A percentile compares a stretch with the other conserved stretches of the same genome.
These are phyloP conservation scores for Hypomesus transpacificus DNA, from an alignment of 2,113 vertebrate genomes.

Conservation along the genomic window DNA sequence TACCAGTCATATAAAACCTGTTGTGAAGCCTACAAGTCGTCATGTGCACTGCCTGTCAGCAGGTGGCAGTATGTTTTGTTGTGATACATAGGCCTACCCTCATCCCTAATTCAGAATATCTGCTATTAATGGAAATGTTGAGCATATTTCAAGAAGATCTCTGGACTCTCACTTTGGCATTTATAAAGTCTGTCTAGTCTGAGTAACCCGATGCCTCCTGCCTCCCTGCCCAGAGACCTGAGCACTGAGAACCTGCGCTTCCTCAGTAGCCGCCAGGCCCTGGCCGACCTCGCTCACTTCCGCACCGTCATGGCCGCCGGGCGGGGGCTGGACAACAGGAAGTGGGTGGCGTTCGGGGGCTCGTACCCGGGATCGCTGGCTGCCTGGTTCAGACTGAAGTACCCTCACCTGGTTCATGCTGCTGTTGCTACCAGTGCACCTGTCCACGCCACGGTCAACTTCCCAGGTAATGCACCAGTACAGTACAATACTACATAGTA, in stretches of 20 bases:
- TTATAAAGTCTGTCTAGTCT: background rate
- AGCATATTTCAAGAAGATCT: too few relatives aligned
- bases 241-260: slow-evolving; percentile 56
- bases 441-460: slow-evolving; percentile 62
- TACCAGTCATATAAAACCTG: too few relatives aligned
- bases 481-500: background rate
- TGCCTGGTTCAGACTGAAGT: slow-evolving; percentile 70
- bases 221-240: slow-evolving; percentile 53
- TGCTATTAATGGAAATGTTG: too few relatives aligned
- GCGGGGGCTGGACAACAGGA: slow-evolving; percentile 49
- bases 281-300: slow-evolving; percentile 71
- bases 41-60: too few relatives aligned
- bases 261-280: slow-evolving; percentile 67
- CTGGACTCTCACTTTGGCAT: too few relatives aligned
- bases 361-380: slow-evolving; percentile 69
- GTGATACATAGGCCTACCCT: too few relatives aligned
- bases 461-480: slow-evolving; percentile 55
- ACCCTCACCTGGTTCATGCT: slow-evolving; percentile 63
- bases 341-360: slow-evolving; percentile 62
- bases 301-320: slow-evolving; percentile 21
- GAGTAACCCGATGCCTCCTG: background rate
- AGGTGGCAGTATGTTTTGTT: too few relatives aligned
- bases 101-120: too few relatives aligned
- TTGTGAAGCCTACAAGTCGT: too few relatives aligned
- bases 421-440: slow-evolving; percentile 63